Base-by-base conservation (phyloP, 2,797 vertebrate species). In the Anguilla megastoma region DNA sequence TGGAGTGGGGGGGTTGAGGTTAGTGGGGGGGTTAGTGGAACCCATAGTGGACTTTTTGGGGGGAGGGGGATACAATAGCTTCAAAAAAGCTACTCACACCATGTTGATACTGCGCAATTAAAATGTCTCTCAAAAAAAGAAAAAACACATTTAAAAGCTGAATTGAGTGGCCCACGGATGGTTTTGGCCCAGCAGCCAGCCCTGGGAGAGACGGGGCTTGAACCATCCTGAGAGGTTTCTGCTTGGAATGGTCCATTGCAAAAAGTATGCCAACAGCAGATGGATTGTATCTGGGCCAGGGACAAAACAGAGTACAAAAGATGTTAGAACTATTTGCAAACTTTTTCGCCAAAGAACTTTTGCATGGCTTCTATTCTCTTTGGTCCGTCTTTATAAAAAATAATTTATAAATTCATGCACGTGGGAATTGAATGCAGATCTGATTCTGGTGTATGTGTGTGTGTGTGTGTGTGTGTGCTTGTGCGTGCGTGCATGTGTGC, bases 351-450 rank as follows among this genome's bases (percentile, higher is more conserved):
- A n/a, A 30, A 54, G n/a, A 27, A 74, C n/a, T 56, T 84, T 84
- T 52, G 48, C 86, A 84, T 54, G 41, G n/a, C 45, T 12, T 48
- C 60, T 71, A 60, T 85, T 84, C 27, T 54, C n/a, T 36, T 71
- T 88, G 83, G 80, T 85, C 48, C 50, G 4, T 18, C 16, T 82
- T 87, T 14, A 66, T 41, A 41, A 79, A 63, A 58, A 63, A 86
- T 71, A 84, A 52, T 41, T 41, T 41, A 41, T 41, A 84, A 24
- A 54, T 50, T 85, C 30, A 63, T 86, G 30, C 45, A 48, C 33
- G 54, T 76, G 86, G 89, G 54, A 50, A 89, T 71, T 90, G 89
- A 88, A 87, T 89, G 69, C 12, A 30, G 69, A 88, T 83, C 83
- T 84, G 24, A 3, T 27, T 84, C 52, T 71, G 16, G 27, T 5